Evolutionary conservation across 2,888 invertebrate species (phyloP).

Genomic region (Panopea generosa): DNA sequence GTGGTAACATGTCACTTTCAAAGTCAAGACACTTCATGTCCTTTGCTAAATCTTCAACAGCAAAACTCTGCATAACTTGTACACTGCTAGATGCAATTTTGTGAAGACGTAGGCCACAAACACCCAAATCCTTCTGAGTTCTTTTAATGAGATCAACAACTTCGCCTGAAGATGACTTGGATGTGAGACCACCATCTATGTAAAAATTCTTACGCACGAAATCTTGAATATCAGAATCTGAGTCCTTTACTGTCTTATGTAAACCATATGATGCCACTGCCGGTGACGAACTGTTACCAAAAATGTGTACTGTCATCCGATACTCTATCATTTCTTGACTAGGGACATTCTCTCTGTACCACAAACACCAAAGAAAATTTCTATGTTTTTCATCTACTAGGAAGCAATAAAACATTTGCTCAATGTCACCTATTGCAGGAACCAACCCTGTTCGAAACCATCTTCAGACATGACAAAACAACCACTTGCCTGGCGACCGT

Average conservation of each 20-base stretch:
- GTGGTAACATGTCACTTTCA: conserved; percentile 20
- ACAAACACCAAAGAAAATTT: conserved; percentile 51
- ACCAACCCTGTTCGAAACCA: conserved; percentile 12
- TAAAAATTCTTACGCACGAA: conserved; percentile 51
- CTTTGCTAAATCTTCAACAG: conserved; percentile 46
- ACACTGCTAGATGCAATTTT: conserved; percentile 58
- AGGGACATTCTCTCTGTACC: conserved; percentile 51
- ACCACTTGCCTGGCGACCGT: not conserved
- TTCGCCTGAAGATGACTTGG: conserved; percentile 14
- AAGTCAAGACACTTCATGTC: conserved; percentile 36
- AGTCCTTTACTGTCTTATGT: conserved; percentile 8
- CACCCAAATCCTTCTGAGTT: conserved; percentile 27
- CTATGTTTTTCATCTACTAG: conserved; percentile 28
- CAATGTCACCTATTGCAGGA: conserved; percentile 48
- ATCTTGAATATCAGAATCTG: conserved; percentile 12
- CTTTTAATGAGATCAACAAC: conserved; percentile 31
- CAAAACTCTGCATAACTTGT: conserved; percentile 48
- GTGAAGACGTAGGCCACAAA: conserved; percentile 41
- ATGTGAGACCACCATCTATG: conserved; percentile 56
- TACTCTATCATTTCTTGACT: conserved; percentile 36
- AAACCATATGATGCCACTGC: conserved; percentile 39
- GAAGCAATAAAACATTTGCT: conserved; percentile 62
- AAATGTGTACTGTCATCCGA: conserved; percentile 37
- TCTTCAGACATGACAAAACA: no score
- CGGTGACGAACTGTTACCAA: conserved; percentile 37